Evolutionary conservation across 2,797 vertebrate genomes (phyloP).

Genomic region (Margarornis squamiger): DNA sequence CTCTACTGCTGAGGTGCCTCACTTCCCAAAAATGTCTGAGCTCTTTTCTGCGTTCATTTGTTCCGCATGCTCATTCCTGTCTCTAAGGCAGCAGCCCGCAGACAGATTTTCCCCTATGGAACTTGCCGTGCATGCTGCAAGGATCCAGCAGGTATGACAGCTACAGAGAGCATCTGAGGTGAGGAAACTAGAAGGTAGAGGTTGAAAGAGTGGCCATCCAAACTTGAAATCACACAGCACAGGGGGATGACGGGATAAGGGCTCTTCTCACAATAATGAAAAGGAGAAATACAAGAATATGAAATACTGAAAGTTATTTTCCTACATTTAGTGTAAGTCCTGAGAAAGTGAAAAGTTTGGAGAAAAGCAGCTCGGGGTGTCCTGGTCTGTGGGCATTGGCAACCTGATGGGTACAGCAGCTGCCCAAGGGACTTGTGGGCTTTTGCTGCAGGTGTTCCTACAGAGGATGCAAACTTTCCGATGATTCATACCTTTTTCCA

Average conservation of each 20-base stretch:
- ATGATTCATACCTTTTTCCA: neutral
- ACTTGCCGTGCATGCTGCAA: accelerated
- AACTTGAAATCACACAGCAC: neutral
- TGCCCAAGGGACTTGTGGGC: neutral
- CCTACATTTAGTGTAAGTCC: accelerated
- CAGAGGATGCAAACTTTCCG: neutral
- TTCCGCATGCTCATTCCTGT: neutral
- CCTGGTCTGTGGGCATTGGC: accelerated
- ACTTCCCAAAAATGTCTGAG: neutral
- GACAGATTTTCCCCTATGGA: accelerated
- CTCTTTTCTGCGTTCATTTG: neutral
- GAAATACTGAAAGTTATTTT: neutral
- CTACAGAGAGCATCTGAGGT: neutral
- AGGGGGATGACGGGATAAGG: neutral
- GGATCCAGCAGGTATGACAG: neutral
- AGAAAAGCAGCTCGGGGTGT: neutral
- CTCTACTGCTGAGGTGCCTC: no score
- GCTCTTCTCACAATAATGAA: neutral
- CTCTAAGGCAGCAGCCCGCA: neutral
- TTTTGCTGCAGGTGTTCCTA: neutral
- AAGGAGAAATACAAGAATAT: neutral
- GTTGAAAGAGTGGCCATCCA: neutral
- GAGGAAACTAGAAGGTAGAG: neutral
- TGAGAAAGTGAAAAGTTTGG: neutral
- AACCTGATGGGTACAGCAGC: neutral